These are phyloP conservation scores for Otolemur garnettii DNA, from an alignment of 2,113 vertebrate species.

Conservation along the genomic window DNA sequence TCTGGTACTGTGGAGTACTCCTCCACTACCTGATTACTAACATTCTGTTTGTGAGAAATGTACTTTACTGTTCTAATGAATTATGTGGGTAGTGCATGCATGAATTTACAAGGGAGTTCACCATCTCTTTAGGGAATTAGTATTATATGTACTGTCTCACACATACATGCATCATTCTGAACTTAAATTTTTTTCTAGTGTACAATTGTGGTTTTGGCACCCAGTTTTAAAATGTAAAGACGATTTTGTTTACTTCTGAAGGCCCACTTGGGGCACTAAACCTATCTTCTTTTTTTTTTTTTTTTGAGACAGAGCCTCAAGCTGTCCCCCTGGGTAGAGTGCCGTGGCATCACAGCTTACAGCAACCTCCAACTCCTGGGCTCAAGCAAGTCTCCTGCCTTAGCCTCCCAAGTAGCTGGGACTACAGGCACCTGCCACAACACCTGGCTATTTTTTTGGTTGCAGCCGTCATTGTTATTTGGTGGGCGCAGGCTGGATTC, in stretches of 20 bases:
- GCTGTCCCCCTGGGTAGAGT: no score
- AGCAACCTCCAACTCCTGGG: no score
- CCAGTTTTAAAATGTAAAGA: constrained; percentile 73
- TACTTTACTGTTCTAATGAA: constrained; percentile 81
- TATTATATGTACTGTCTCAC: background rate
- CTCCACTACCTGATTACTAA: constrained; percentile 82
- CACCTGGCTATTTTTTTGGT: no score
- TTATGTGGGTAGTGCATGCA: constrained; percentile 74
- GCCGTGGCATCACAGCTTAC: no score
- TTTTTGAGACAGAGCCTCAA: no score
- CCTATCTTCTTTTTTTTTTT: background rate
- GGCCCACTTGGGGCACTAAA: constrained; percentile 69
- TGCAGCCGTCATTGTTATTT: no score
- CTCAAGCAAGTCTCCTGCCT: no score
- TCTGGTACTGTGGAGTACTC: constrained; percentile 72
- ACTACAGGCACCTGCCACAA: no score
- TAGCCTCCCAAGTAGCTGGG: no score
- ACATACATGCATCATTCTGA: constrained; percentile 77
- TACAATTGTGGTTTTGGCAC: constrained; percentile 84
- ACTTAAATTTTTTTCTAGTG: constrained; percentile 76
- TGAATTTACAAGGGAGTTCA: constrained; percentile 82
- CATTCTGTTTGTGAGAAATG: constrained; percentile 81
- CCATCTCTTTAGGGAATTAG: constrained; percentile 64
- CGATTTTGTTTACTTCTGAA: constrained; percentile 80
- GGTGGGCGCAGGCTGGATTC: no score